Conservation (phyloP, 1,140 invertebrate genomes). For the Cyclina sinensis region DNA sequence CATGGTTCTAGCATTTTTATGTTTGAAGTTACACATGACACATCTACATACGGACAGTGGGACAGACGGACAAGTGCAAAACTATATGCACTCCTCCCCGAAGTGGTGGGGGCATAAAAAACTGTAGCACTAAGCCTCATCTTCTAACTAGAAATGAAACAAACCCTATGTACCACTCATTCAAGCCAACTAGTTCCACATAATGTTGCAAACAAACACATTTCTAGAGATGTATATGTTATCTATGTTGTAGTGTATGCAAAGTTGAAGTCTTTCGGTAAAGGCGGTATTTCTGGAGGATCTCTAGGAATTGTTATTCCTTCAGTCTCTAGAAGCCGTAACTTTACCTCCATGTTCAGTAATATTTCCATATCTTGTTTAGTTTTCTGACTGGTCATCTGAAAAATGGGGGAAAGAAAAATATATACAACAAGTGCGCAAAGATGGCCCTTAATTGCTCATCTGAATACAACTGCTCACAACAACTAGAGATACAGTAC, state of each 20-base stretch:
- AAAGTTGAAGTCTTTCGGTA: constrained; percentile 96
- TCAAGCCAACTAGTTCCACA: too few relatives aligned
- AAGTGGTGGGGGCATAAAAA: too few relatives aligned
- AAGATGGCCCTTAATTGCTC: not conserved
- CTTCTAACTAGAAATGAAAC: too few relatives aligned
- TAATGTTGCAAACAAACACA: too few relatives aligned
- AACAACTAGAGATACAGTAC: not conserved
- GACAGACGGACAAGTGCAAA: too few relatives aligned
- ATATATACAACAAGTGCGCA: not conserved
- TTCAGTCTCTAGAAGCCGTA: constrained; percentile 96
- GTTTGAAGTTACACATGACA: too few relatives aligned
- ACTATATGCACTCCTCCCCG: too few relatives aligned
- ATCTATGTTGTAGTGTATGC: constrained; percentile 68
- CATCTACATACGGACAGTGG: too few relatives aligned
- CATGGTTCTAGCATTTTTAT: too few relatives aligned
- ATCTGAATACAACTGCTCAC: not conserved
- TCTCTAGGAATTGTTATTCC: constrained; percentile 97
- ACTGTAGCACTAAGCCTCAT: too few relatives aligned
- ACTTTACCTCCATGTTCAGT: constrained; percentile 98
- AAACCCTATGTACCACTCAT: too few relatives aligned
- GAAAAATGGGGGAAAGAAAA: constrained; percentile 59
- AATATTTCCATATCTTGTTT: constrained; percentile 96
- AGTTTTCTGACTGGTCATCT: constrained; percentile 96
- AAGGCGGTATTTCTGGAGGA: constrained; percentile 95
- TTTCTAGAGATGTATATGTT: not conserved